A percentile compares a stretch with the other conserved stretches of the same genome.
These are phyloP conservation scores for Augochlorella aurata DNA, from an alignment of 2,888 invertebrate genomes.

Conservation along the genomic window DNA sequence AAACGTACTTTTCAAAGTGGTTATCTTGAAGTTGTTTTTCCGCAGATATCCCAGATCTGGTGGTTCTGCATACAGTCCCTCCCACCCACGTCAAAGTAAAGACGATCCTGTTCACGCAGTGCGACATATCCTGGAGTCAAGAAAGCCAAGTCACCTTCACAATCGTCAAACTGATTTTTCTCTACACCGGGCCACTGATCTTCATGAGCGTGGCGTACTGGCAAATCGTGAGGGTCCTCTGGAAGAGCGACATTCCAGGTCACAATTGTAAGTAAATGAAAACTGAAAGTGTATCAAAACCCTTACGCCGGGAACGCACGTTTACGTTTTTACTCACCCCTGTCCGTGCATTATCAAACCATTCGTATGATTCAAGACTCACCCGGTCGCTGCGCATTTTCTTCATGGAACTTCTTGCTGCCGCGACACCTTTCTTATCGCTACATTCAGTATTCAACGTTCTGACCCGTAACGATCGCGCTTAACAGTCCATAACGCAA, in stretches of 20 bases:
- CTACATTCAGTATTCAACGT: neutral
- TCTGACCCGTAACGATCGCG: neutral
- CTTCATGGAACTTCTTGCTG: neutral
- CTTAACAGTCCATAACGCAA: slow-evolving; percentile 13
- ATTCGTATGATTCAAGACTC: neutral
- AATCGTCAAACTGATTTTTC: slow-evolving; percentile 87
- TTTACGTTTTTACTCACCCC: neutral
- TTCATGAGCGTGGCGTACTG: slow-evolving; percentile 93
- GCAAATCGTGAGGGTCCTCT: slow-evolving; percentile 91
- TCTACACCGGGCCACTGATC: slow-evolving; percentile 90
- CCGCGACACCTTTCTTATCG: slow-evolving; percentile 13
- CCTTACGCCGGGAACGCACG: neutral
- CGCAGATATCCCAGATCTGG: slow-evolving; percentile 90
- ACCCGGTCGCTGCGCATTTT: neutral
- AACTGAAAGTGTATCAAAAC: neutral
- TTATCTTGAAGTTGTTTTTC: neutral
- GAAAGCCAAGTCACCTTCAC: slow-evolving; percentile 88
- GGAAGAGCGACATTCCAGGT: slow-evolving; percentile 91
- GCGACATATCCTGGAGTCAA: slow-evolving; percentile 88
- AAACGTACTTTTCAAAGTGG: neutral
- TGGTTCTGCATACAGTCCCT: slow-evolving; percentile 86
- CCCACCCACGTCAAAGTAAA: slow-evolving; percentile 82
- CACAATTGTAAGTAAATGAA: slow-evolving; percentile 80
- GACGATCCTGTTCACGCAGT: slow-evolving; percentile 87
- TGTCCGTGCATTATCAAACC: neutral